Base-by-base conservation (phyloP, 2,113 vertebrate genomes). In the Chaenogobius annularis region DNA sequence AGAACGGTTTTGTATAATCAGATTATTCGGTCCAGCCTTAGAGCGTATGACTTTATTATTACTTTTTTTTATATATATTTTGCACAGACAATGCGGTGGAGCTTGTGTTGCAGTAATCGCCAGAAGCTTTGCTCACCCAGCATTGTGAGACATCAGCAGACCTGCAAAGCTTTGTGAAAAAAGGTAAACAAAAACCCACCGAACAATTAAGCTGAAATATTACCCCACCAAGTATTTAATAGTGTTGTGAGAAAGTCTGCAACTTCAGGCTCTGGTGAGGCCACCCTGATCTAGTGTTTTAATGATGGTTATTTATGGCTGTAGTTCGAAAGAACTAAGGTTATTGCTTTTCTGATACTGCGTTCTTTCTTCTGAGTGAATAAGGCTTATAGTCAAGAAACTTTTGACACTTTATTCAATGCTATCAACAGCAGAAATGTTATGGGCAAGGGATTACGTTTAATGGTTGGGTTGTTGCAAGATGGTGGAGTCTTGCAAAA, bases 201-300 rank as follows among this genome's bases (percentile, higher is more conserved):
- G 7, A 46, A 64, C 44, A 46, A 48, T 68, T 31, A 59, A 44
- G 17, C 58, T 68, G 35, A 65, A 65, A 37, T 26, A 31, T 43
- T 31, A 43, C 47, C 12, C 6, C 52, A 47, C 44, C 44, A 23
- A 12, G 22, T 58, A 71, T 40, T 20, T 46, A 19, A 59, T n/a
- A 23, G 23, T 23, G 31, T 14, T 63, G 61, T 12, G 61, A 40
- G 61, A 63, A 63, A 63, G 35, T 63, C 61, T 63, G 9, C 50
- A 69, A 70, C 56, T 72, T 75, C 79, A 63, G 0, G 10, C 26
- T 62, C n/a, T 70, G 74, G 52, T 46, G 26, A 54, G 50, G 64
- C 31, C 15, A 14, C 35, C 66, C 8, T 69, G 69, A 7, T 58
- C 58, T 61, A 61, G 23, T 61, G 17, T 56, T 61, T 66, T 66